Evolutionary conservation across 1,140 invertebrate species (phyloP), one percentile per base, ranked within the genome.

Genomic region (Reticulitermes speratus): DNA sequence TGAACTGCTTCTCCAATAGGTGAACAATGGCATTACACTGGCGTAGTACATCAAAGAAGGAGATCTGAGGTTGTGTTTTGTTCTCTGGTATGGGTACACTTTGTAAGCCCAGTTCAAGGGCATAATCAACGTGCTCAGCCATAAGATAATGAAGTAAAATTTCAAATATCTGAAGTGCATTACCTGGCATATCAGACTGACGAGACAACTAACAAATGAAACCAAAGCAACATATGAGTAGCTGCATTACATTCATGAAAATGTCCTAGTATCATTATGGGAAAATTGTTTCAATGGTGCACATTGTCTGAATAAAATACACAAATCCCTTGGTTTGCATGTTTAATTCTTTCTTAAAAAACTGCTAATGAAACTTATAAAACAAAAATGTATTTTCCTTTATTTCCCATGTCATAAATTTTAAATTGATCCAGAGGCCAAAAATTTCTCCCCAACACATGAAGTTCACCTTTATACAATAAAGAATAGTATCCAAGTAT

Each of bases 21-120:
- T 98, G 96, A n/a, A 98, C 96, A 86, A 99, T 98, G 82, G 96
- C 96, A 90, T 99, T 99, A n/a, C 97, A 96, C 91, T 99, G 97
- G 88, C 97, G 95, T 11, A 98, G 96, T 25, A 98, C 95, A 90
- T 97, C 96, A 90, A 99, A 99, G 91, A 99, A 99, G 90, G 98
- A 96, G 83, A 99, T 95, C 90, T 97, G 93, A 83, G 95, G 94
- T 38, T 93, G 93, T 8, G 44, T 85, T 88, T 95, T 94, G 87
- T 90, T 92, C 88, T 95, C 94, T 5, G 97, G 95, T 48, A 98
- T 95, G 0, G 98, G 98, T 87, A 99, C 96, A 84, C 94, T 95
- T 89, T 98, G 97, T 82, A 99, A 91, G 0, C 97, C 98, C 32
- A 99, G 90, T 91, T 99, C 98, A 19, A 99, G 89, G 0, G 98